Base-by-base conservation (phyloP, 2,797 vertebrate genomes). In the Arrhamphus sclerolepis region DNA sequence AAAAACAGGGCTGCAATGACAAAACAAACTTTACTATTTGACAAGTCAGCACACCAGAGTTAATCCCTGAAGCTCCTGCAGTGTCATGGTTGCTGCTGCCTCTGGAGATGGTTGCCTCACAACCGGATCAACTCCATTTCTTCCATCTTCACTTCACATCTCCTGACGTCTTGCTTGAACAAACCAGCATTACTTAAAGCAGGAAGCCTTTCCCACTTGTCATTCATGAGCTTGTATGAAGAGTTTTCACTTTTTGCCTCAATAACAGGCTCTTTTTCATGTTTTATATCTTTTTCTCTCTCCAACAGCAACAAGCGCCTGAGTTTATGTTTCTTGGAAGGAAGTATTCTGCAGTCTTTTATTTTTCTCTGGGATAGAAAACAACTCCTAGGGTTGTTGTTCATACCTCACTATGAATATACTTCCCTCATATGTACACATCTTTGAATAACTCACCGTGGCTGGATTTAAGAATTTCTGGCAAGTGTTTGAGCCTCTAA, bases 71-170 rank as follows among this genome's bases (percentile, higher is more conserved):
- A 49, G 85, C 46, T 55, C 29, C 55, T 72, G 66, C 78, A 77
- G 84, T 87, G 82, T 86, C 78, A 86, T 28, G 60, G 79, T 70
- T 81, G 82, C 65, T 34, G 58, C 43, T 63, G 77, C 85, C 89
- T 82, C 84, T 80, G 50, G 85, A 87, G 90, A 84, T 43, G 58
- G 80, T 84, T 83, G 83, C 85, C 70, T 88, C 86, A 85, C 85
- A 85, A 89, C 88, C 82, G 66, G 69, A 65, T 66, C 56, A 51
- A 46, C 56, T 76, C 69, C 55, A 55, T 50, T 70, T 80, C 84
- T 62, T 82, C 81, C 48, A 44, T 75, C 72, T 75, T 63, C 50
- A 62, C 68, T 71, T 57, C 52, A 51, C 49, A 6, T 80, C 75
- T 80, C 70, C 68, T 61, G 7, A 19, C 13, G 49, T 64, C 83